These are phyloP conservation scores for Atherinomorus stipes DNA, from an alignment of 2,113 vertebrate species.

Conservation along the genomic window DNA sequence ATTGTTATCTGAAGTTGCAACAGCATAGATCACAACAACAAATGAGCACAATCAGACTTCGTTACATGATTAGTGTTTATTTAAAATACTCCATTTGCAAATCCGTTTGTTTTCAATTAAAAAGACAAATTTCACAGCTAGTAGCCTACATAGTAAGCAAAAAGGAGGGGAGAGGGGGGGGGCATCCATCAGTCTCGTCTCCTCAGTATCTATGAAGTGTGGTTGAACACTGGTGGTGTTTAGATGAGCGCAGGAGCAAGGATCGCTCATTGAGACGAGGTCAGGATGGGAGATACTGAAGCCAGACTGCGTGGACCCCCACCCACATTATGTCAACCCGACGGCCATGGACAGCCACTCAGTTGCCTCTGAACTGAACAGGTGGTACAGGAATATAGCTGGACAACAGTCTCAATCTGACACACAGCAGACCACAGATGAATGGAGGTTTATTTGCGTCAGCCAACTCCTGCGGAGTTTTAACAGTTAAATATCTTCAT, in stretches of 20 bases:
- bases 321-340: not conserved
- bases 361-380: slow-evolving; percentile 4
- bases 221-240: slow-evolving; percentile 62
- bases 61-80: slow-evolving; percentile 86
- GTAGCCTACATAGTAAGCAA: slow-evolving; percentile 98
- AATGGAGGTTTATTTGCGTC: not conserved
- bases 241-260: not conserved
- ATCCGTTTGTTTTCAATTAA: slow-evolving; percentile 83
- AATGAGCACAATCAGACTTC: slow-evolving; percentile 10
- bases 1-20: too few relatives aligned
- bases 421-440: slow-evolving; percentile 7
- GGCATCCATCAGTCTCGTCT: slow-evolving; percentile 40
- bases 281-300: slow-evolving; percentile 17
- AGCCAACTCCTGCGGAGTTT: slow-evolving; percentile 11
- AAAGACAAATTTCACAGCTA: slow-evolving; percentile 94
- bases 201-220: slow-evolving; percentile 65
- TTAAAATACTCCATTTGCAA: slow-evolving; percentile 86
- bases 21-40: slow-evolving; percentile 2
- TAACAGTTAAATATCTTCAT: slow-evolving; percentile 18
- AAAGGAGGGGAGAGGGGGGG: slow-evolving; percentile 48
- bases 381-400: not conserved
- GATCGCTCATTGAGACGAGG: slow-evolving; percentile 5
- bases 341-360: not conserved
- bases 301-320: slow-evolving; percentile 15
- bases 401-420: slow-evolving; percentile 19